phyloP scores from a whole-genome alignment of 2,113 vertebrate species.

The Eurypyga helias region DNA sequence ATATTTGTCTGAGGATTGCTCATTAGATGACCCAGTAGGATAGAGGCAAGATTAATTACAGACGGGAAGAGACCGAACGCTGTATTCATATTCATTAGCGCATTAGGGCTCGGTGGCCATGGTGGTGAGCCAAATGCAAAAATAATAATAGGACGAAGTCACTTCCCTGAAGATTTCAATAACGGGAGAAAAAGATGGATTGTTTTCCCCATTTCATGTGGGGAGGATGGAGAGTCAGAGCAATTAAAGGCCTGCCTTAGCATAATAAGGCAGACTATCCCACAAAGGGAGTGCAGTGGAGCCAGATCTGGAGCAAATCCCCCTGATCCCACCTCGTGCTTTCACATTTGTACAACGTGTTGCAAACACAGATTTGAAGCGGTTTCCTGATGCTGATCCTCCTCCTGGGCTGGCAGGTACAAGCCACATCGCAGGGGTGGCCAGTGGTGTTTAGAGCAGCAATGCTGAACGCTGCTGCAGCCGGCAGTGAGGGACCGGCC shows the following conservation, averaged over 20 bases:
- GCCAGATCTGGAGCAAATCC: neutral
- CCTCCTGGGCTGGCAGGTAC: neutral
- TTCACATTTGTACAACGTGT: rapidly evolving
- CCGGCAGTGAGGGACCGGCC: neutral
- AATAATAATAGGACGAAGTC: neutral
- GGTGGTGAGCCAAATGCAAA: neutral
- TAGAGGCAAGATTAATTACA: neutral
- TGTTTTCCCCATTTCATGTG: neutral
- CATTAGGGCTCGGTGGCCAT: neutral
- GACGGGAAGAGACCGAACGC: neutral
- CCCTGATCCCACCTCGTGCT: neutral
- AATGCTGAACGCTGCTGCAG: rapidly evolving
- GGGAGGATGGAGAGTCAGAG: neutral
- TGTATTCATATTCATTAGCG: neutral
- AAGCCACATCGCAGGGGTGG: neutral
- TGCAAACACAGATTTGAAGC: neutral
- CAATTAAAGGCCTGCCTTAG: neutral
- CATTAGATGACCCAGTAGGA: neutral
- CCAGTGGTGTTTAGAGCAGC: neutral
- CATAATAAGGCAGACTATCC: neutral
- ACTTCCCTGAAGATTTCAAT: neutral
- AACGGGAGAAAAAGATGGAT: neutral
- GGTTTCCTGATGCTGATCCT: neutral
- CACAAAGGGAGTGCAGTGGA: neutral
- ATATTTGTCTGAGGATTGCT: neutral